A percentile compares a stretch with the other conserved stretches of the same genome.
phyloP scores from a whole-genome alignment of 2,113 vertebrate genomes.

The Spilogale gracilis region DNA sequence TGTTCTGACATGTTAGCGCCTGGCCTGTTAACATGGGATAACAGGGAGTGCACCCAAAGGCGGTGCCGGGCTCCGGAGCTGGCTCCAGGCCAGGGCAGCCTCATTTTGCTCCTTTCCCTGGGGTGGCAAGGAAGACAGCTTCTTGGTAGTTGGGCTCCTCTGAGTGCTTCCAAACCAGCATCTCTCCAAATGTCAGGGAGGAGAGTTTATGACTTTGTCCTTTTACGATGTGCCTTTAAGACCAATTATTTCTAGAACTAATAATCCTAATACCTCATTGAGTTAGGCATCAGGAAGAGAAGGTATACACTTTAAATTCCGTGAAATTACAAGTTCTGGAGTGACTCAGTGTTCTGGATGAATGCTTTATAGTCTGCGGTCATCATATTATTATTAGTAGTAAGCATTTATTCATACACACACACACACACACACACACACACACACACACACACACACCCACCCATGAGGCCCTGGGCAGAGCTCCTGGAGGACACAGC shows the following conservation, averaged over 20 bases:
- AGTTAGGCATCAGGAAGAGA: constrained; percentile 58
- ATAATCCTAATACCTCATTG: constrained; percentile 47
- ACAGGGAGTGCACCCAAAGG: constrained; percentile 65
- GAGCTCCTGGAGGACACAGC: not conserved
- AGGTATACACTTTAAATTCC: constrained; percentile 64
- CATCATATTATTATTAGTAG: constrained; percentile 75
- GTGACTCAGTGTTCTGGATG: constrained; percentile 64
- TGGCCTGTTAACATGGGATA: constrained; percentile 44
- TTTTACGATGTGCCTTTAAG: constrained; percentile 71
- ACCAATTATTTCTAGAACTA: constrained; percentile 77
- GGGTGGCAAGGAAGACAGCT: constrained; percentile 44
- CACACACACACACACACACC: not conserved
- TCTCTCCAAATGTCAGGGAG: constrained; percentile 71
- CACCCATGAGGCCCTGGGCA: not conserved
- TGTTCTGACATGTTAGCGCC: constrained; percentile 65
- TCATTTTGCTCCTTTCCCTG: constrained; percentile 55
- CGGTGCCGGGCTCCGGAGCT: constrained; percentile 49
- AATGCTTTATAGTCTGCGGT: constrained; percentile 25
- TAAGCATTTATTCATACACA: constrained; percentile 50
- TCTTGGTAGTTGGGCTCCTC: not conserved
- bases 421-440: not conserved
- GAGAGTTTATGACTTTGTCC: constrained; percentile 31
- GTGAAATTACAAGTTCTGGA: constrained; percentile 61
- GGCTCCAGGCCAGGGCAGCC: constrained; percentile 61
- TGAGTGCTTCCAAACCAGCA: not conserved